Base-by-base conservation (phyloP, 2,113 vertebrate species). In the Cavia aperea region DNA sequence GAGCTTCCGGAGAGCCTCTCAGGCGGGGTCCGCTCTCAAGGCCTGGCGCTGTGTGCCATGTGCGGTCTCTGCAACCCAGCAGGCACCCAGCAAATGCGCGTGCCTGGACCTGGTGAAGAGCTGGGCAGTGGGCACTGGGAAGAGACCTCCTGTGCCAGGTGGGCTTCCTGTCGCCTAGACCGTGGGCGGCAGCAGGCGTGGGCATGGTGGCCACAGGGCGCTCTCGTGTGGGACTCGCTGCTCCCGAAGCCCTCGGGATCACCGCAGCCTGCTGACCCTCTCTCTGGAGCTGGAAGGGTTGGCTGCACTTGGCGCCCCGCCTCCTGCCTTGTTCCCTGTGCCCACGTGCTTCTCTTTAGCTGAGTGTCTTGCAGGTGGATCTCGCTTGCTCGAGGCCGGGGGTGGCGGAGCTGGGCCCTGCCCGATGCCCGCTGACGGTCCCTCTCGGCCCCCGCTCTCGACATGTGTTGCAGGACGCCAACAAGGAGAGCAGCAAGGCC, bases 401-500 rank as follows among this genome's bases (percentile, higher is more conserved):
- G 92, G 89, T 87, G 85, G 93, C 1, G 5, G 81, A 92, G 84
- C 84, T 72, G 66, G 70, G 88, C 19, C 9, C 29, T 86, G 88
- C 1, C 21, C 33, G 49, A 21, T 84, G 90, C 81, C 4, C 0
- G 39, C 23, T 96, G 91, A 95, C 92, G 39, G 0, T 94, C 81
- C 96, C 62, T 96, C 63, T 86, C 91, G 90, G 29, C 9, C 62
- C 65, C 18, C 54, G 19, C 72, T 68, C 75, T 86, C 26, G 78
- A 87, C 94, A 86, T 79, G 31, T 79, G 77, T 95, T 97, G 91
- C 93, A 98, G 98, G 98, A 98, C 31, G 97, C 96, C 63, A 98
- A 96, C 96, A 98, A 98, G 92, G 98, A 98, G 79, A 97, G 98
- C 29, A 95, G 98, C 95, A 99, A 99, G 97, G 97, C 97, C 58